Percentiles rank a stretch among this genome's conserved stretches.
Evolutionary conservation across 1,140 invertebrate species (phyloP).

Genomic region (Dinoponera quadriceps): DNA sequence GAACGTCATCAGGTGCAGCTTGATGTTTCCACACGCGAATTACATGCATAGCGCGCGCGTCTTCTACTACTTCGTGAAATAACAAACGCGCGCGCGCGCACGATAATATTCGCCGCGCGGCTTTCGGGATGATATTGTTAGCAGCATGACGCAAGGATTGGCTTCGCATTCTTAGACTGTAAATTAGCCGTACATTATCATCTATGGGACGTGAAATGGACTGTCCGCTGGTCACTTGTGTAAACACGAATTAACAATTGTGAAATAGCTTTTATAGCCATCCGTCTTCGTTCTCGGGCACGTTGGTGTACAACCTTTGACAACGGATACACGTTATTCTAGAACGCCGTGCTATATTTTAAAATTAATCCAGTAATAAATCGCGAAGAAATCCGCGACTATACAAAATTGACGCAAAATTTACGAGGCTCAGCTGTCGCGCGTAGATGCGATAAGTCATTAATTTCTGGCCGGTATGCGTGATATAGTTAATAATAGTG

Average conservation of each 20-base stretch:
- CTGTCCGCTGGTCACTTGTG: background rate
- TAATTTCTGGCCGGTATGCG: conserved; percentile 21
- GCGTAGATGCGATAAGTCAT: conserved; percentile 25
- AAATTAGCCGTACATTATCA: conserved; percentile 43
- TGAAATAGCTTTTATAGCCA: conserved; percentile 33
- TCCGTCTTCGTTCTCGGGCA: background rate
- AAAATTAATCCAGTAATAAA: conserved; percentile 12
- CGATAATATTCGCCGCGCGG: conserved; percentile 10
- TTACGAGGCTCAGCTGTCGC: conserved; percentile 36
- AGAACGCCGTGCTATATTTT: conserved; percentile 10
- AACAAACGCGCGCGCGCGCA: background rate
- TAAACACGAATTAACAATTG: conserved; percentile 36
- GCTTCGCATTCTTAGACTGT: conserved; percentile 26
- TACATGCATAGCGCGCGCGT: background rate
- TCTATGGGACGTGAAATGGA: conserved; percentile 54
- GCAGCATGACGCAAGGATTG: conserved; percentile 47
- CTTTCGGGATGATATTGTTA: conserved; percentile 45
- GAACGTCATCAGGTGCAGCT: too few relatives aligned
- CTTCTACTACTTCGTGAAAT: background rate
- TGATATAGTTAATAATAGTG: background rate
- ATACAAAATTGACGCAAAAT: conserved; percentile 43
- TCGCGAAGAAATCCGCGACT: conserved; percentile 8
- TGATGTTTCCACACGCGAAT: background rate
- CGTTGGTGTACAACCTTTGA: background rate
- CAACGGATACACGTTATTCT: conserved; percentile 21